Evolutionary conservation across 2,888 invertebrate genomes (phyloP).

Genomic region (Stictocephala bisonia): DNA sequence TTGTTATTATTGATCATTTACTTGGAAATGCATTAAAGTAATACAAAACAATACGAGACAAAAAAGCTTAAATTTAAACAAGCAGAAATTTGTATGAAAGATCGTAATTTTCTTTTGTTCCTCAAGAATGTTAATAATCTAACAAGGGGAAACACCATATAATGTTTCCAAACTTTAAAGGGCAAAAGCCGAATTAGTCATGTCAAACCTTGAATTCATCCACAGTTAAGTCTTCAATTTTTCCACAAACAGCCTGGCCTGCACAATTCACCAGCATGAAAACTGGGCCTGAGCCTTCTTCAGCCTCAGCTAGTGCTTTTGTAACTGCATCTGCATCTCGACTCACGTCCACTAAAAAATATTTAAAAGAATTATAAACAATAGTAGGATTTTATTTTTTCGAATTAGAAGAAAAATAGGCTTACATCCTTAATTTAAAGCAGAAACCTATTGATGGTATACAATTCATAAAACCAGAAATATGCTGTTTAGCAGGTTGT

Average conservation of each 20-base stretch:
- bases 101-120: background rate
- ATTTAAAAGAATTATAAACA: background rate
- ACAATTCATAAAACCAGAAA: too few species aligned
- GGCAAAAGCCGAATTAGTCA: background rate
- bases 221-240: constrained; percentile 80
- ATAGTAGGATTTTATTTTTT: too few species aligned
- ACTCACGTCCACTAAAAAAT: constrained; percentile 72
- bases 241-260: constrained; percentile 84
- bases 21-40: too few species aligned
- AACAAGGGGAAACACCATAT: too few species aligned
- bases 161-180: background rate
- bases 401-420: too few species aligned
- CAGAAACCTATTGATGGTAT: too few species aligned
- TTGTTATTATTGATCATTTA: too few species aligned
- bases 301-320: constrained; percentile 70
- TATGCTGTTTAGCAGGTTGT: too few species aligned
- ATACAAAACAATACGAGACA: too few species aligned
- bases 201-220: constrained; percentile 68
- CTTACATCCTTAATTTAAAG: too few species aligned
- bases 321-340: constrained; percentile 72
- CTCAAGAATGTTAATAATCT: too few species aligned
- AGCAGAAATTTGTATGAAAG: constrained; percentile 1
- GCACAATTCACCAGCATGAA: constrained; percentile 95
- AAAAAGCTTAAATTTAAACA: too few species aligned
- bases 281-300: constrained; percentile 80